Conservation (phyloP, 2,113 vertebrate genomes). For the Myrmophylax atrothorax region DNA sequence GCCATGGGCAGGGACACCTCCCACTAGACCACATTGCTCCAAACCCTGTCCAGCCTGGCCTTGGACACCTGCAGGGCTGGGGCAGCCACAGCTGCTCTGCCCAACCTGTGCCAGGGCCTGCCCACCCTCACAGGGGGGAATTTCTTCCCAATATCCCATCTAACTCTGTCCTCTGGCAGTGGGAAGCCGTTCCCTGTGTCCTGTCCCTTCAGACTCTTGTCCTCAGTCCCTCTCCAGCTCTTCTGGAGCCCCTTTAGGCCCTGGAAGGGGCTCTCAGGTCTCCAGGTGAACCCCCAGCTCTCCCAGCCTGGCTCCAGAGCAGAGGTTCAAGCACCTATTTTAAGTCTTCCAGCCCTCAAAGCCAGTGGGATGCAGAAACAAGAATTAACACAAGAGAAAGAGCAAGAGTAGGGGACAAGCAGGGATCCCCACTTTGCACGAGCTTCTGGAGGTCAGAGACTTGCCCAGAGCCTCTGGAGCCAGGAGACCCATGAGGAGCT, state of each 20-base stretch:
- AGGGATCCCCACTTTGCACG: background rate
- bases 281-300: background rate
- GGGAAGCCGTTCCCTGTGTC: background rate
- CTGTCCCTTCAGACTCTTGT: background rate
- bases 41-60: fast-evolving
- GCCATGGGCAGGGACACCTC: background rate
- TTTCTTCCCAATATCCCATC: background rate
- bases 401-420: fast-evolving
- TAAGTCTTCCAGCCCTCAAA: background rate
- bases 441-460: background rate
- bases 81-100: background rate
- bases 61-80: background rate
- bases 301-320: background rate
- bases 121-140: background rate
- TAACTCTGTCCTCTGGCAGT: background rate
- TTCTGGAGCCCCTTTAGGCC: background rate
- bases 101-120: background rate
- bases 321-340: background rate
- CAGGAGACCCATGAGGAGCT: fast-evolving
- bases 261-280: background rate
- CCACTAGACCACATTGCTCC: background rate
- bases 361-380: background rate
- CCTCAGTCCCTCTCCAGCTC: background rate
- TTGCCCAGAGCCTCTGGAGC: background rate
- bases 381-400: background rate